Evolutionary conservation across 2,797 vertebrate genomes (phyloP).

Genomic region (Acestrorhynchus altus): DNA sequence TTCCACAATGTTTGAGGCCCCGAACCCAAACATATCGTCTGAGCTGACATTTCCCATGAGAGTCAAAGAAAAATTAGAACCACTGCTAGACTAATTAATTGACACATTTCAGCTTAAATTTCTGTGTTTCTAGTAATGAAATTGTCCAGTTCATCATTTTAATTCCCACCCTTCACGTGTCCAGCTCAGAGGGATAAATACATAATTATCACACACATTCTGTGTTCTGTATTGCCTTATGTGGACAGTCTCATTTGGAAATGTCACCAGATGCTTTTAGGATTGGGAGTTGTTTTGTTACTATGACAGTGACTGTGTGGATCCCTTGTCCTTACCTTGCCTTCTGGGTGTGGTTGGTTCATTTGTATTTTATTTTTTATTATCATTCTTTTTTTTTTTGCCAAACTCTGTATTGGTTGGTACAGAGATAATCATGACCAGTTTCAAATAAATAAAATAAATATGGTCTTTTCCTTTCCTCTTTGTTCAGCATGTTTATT

Average conservation of each 20-base stretch:
- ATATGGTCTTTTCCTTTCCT: neutral
- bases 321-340: neutral
- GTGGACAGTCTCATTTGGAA: neutral
- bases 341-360: neutral
- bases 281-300: neutral
- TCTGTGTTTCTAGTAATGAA: neutral
- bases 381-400: neutral
- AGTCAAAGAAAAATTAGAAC: neutral
- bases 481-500: neutral
- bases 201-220: neutral
- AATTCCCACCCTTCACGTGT: no score
- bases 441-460: conserved; percentile 15
- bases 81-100: no score
- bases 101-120: neutral
- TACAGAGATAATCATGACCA: neutral
- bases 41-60: conserved; percentile 3
- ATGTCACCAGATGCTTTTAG: neutral
- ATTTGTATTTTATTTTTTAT: neutral
- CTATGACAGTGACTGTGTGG: neutral
- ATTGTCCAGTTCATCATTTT: no score
- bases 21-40: conserved; percentile 46
- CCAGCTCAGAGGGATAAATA: neutral
- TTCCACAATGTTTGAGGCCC: conserved; percentile 24
- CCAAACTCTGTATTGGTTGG: conserved; percentile 3
- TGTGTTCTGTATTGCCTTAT: neutral